Evolutionary conservation across 1,140 invertebrate genomes (phyloP).

Genomic region (Drosophila littoralis): DNA sequence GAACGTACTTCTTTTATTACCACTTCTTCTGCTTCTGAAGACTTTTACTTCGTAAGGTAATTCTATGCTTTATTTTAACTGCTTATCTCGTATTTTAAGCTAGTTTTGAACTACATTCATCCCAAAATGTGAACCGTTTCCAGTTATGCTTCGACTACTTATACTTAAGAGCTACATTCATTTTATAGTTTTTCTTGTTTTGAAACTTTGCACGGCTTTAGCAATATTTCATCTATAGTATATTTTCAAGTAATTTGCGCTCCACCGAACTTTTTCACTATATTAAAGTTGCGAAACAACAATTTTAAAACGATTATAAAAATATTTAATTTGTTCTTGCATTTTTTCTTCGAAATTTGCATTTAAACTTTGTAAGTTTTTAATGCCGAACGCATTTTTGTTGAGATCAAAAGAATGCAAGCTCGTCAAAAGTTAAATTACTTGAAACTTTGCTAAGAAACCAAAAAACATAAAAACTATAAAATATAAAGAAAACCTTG

Average conservation of each 20-base stretch:
- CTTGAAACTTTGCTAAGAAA: conserved; percentile 61
- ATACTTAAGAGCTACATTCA: not conserved
- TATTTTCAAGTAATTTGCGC: conserved; percentile 40
- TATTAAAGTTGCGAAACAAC: conserved; percentile 22
- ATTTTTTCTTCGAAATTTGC: conserved; percentile 32
- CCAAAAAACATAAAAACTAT: conserved; percentile 50
- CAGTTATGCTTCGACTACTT: not conserved
- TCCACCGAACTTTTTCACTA: conserved; percentile 37
- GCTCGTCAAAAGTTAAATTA: conserved; percentile 74
- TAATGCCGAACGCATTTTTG: conserved; percentile 27
- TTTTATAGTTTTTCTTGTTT: not conserved
- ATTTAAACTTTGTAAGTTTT: conserved; percentile 51
- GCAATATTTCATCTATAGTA: not conserved
- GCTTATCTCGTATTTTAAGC: too few relatives aligned
- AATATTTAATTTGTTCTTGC: conserved; percentile 1
- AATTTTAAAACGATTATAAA: conserved; percentile 50
- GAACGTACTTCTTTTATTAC: too few relatives aligned
- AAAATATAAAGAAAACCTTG: conserved; percentile 20
- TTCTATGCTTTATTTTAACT: too few relatives aligned
- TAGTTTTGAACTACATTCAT: not conserved
- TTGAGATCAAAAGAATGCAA: conserved; percentile 40
- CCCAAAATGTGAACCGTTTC: not conserved
- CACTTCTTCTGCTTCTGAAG: too few relatives aligned
- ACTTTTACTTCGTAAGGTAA: too few relatives aligned
- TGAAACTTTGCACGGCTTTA: not conserved